Evolutionary conservation across 1,140 invertebrate species (phyloP).

Genomic region (Lamellibrachia luymesi): DNA sequence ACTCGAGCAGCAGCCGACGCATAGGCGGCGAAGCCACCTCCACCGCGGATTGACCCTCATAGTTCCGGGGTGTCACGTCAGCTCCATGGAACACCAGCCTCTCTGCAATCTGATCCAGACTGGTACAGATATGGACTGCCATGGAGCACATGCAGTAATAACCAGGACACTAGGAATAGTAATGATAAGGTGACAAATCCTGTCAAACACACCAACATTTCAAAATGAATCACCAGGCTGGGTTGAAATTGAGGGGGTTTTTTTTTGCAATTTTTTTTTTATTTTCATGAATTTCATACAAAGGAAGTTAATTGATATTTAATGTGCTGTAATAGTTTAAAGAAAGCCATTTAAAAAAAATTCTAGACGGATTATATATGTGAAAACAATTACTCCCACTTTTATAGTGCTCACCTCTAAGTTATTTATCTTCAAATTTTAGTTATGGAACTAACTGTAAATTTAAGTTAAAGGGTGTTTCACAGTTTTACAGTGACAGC

Average conservation of each 20-base stretch:
- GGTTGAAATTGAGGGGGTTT: no score
- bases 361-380: no score
- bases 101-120: slow-evolving; percentile 44
- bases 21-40: slow-evolving; percentile 47
- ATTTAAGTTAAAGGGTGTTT: no score
- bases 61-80: slow-evolving; percentile 52
- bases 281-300: no score
- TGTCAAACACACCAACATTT: no score
- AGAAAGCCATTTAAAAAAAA: no score
- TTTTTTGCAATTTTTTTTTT: no score
- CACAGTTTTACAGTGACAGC: no score
- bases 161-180: not conserved
- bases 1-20: slow-evolving; percentile 46
- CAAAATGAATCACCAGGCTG: no score
- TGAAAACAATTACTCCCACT: no score
- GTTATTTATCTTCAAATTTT: not conserved
- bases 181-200: not conserved
- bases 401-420: not conserved
- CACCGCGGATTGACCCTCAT: slow-evolving; percentile 49
- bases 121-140: not conserved
- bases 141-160: not conserved
- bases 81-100: slow-evolving; percentile 50
- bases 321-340: no score
- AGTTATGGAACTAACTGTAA: not conserved
- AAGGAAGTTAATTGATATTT: no score